Evolutionary conservation across 2,888 invertebrate species (phyloP).

Genomic region (Ormyrus rosae): DNA sequence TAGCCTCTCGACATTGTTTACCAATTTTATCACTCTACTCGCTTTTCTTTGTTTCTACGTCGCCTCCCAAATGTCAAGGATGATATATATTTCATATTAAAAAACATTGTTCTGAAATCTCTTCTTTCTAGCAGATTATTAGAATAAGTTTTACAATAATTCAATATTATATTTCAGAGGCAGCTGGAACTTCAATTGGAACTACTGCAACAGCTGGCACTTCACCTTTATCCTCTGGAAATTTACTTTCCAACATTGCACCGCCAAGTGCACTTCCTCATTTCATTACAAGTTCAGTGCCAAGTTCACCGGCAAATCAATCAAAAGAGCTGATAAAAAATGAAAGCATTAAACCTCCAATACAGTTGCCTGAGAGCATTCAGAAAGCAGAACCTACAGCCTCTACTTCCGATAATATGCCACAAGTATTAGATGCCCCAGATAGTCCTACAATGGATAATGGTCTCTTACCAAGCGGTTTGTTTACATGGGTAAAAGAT

Average conservation of each 20-base stretch:
- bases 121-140: too few relatives aligned
- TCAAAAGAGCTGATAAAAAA: constrained; percentile 51
- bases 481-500: constrained; percentile 84
- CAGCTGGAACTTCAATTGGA: constrained; percentile 42
- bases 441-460: constrained; percentile 58
- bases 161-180: constrained; percentile 68
- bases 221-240: constrained; percentile 75
- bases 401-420: constrained; percentile 36
- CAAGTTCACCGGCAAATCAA: constrained; percentile 16
- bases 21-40: not conserved
- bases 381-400: constrained; percentile 49
- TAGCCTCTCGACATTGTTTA: constrained; percentile 51
- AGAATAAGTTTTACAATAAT: constrained; percentile 3
- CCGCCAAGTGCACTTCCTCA: constrained; percentile 83
- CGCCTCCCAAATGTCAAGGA: not conserved
- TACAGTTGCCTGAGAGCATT: constrained; percentile 21
- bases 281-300: constrained; percentile 78
- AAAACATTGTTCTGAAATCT: too few relatives aligned
- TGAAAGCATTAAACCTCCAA: constrained; percentile 29
- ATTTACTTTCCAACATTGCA: constrained; percentile 82
- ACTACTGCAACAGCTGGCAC: constrained; percentile 21
- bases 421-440: constrained; percentile 36
- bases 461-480: constrained; percentile 77
- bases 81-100: not conserved
- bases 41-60: not conserved